Evolutionary conservation across 2,888 invertebrate genomes (phyloP).

Genomic region (Aspidiotus rigidus): DNA sequence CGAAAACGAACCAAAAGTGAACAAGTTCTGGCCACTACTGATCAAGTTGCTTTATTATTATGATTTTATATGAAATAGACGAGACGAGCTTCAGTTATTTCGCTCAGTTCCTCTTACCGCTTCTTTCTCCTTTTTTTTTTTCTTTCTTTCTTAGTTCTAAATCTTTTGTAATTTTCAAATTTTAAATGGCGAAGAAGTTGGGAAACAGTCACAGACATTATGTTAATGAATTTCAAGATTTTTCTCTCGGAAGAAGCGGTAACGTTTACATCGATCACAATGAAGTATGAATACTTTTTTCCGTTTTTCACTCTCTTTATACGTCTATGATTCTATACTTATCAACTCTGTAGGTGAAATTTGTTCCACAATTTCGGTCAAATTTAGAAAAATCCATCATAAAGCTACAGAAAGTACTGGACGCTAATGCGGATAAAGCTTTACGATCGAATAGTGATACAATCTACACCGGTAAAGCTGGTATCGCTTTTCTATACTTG

Average conservation of each 20-base stretch:
- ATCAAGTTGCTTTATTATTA: no score
- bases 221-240: slow-evolving; percentile 16
- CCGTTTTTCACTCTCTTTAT: background rate
- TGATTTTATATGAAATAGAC: no score
- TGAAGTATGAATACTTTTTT: slow-evolving; percentile 4
- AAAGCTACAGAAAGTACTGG: background rate
- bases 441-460: slow-evolving; percentile 20
- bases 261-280: slow-evolving; percentile 7
- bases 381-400: slow-evolving; percentile 3
- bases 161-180: no score
- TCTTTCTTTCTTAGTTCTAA: no score
- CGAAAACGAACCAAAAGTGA: no score
- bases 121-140: no score
- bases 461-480: slow-evolving; percentile 66
- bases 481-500: slow-evolving; percentile 58
- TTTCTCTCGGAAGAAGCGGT: slow-evolving; percentile 7
- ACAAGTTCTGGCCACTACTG: no score
- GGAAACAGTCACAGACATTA: slow-evolving; percentile 7
- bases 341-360: background rate
- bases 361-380: background rate
- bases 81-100: no score
- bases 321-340: background rate
- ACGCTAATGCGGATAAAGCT: slow-evolving; percentile 9
- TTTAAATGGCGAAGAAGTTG: background rate
- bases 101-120: no score